Percentiles rank a stretch among this genome's conserved stretches.
Conservation (phyloP, 1,140 invertebrate genomes). For the Lamellibrachia luymesi region DNA sequence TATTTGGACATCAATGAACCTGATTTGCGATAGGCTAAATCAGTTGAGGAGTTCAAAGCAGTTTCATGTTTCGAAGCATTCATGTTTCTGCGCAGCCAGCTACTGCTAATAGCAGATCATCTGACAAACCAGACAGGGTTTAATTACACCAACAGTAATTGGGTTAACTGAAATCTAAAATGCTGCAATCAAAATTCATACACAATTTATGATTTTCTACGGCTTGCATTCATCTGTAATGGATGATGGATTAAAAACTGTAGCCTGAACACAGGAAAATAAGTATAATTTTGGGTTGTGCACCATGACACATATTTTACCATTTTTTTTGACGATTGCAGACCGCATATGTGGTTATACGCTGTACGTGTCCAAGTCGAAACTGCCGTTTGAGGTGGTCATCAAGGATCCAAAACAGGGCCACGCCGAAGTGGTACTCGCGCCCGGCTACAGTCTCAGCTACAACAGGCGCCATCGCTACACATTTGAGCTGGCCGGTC, state of each 20-base stretch:
- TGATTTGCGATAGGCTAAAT: no score
- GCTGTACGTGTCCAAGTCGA: slow-evolving; percentile 86
- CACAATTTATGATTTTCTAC: no score
- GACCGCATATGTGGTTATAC: slow-evolving; percentile 89
- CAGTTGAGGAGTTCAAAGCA: no score
- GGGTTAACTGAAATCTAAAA: not conserved
- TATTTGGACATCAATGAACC: no score
- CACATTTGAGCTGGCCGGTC: slow-evolving; percentile 91
- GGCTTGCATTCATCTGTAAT: no score
- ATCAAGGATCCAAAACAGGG: slow-evolving; percentile 61
- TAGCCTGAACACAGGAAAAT: no score
- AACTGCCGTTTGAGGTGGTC: slow-evolving; percentile 82
- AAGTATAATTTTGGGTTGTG: no score
- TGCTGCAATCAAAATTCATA: no score
- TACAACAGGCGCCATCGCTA: slow-evolving; percentile 92
- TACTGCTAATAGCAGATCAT: no score
- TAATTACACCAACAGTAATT: not conserved
- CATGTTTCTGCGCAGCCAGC: no score
- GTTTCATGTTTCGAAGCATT: no score
- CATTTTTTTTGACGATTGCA: slow-evolving; percentile 32
- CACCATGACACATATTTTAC: not conserved
- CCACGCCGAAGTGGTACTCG: slow-evolving; percentile 64
- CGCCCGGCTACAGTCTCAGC: slow-evolving; percentile 78
- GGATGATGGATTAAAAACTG: no score
- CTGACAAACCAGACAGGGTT: not conserved